Evolutionary conservation across 30 jellyfish, hydroid and myxozoan species (phyloP).

Genomic region (Nemopilema nomurai): DNA sequence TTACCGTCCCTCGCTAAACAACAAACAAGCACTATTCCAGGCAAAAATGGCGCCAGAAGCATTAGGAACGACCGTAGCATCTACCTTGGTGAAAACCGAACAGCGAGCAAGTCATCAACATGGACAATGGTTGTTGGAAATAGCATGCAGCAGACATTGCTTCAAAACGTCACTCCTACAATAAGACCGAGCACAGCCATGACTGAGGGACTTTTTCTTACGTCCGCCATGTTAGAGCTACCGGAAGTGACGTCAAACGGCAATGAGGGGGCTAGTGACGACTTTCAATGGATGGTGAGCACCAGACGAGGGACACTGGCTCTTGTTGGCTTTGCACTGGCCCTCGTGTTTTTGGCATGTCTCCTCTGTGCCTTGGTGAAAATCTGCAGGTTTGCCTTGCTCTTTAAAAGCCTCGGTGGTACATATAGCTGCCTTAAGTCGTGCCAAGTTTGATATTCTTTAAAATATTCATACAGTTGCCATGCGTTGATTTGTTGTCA

Average conservation of each 20-base stretch:
- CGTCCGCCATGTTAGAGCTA: neutral
- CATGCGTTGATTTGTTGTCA: too few species aligned
- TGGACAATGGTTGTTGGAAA: neutral
- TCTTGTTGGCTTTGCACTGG: constrained; percentile 1
- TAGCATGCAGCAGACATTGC: neutral
- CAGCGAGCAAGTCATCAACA: neutral
- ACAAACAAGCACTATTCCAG: too few species aligned
- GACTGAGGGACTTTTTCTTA: neutral
- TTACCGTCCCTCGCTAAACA: too few species aligned
- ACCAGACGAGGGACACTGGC: constrained; percentile 5
- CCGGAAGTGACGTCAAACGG: neutral
- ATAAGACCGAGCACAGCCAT: neutral
- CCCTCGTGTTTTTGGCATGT: constrained; percentile 6
- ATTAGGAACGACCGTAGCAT: neutral
- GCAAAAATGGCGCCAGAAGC: too few species aligned
- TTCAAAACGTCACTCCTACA: neutral
- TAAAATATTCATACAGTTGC: neutral
- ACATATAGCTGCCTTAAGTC: too few species aligned
- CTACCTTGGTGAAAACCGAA: neutral
- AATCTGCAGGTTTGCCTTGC: neutral
- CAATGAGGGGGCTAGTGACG: neutral
- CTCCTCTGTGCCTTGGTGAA: constrained; percentile 5
- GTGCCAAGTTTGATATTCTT: neutral
- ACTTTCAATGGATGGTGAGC: constrained; percentile 11
- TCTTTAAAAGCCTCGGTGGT: neutral